phyloP scores from a whole-genome alignment of 2,113 vertebrate species.

The Caranx melampygus region DNA sequence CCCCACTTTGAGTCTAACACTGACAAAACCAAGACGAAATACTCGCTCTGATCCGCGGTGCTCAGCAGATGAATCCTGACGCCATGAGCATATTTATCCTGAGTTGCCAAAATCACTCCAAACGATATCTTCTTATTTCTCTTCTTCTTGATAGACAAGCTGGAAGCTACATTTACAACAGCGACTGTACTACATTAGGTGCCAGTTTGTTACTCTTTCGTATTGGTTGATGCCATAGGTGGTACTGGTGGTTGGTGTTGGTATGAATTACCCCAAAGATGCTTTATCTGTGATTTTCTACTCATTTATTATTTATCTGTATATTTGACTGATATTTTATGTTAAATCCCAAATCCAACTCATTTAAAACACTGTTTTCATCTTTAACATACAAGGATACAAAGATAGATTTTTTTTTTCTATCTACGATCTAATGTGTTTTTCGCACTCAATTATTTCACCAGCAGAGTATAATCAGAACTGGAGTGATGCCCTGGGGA shows the following conservation, averaged over 20 bases:
- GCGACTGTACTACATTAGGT: not conserved
- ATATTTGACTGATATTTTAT: not conserved
- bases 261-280: not conserved
- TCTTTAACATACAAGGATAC: not conserved
- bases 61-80: too few species aligned
- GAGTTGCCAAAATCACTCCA: too few species aligned
- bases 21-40: too few species aligned
- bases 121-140: too few species aligned
- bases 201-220: not conserved
- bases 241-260: too few species aligned
- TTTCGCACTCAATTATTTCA: conserved; percentile 64
- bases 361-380: too few species aligned
- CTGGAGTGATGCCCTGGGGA: conserved; percentile 42
- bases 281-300: not conserved
- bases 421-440: conserved; percentile 52
- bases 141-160: too few species aligned
- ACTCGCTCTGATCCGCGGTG: too few species aligned
- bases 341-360: not conserved
- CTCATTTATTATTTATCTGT: conserved; percentile 6
- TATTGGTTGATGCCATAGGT: too few species aligned
- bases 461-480: conserved; percentile 45
- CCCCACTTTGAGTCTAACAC: too few species aligned
- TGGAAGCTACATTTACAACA: too few species aligned
- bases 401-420: not conserved
- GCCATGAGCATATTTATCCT: too few species aligned